These are phyloP conservation scores for Dicranocentrus wangi DNA, from an alignment of 2,888 invertebrate species.

Conservation along the genomic window DNA sequence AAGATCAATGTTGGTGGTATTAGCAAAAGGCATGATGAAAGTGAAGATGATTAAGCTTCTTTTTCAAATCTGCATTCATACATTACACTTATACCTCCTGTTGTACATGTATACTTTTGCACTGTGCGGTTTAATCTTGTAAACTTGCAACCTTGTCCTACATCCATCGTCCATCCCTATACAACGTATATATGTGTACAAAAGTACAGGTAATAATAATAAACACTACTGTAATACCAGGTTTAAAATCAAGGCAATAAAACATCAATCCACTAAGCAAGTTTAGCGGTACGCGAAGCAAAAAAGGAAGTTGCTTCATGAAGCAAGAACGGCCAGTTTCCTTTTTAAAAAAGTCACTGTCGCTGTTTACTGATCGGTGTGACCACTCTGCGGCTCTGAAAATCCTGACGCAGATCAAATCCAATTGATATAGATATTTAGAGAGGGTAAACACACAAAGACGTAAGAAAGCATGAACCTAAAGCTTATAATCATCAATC, in stretches of 20 bases:
- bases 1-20: conserved; percentile 11
- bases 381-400: too few relatives aligned
- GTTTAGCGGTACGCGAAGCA: neutral
- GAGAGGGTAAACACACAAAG: too few relatives aligned
- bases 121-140: conserved; percentile 41
- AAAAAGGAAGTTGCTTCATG: conserved; percentile 42
- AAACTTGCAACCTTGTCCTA: conserved; percentile 54
- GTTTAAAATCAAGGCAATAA: too few relatives aligned
- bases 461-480: too few relatives aligned
- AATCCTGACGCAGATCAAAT: too few relatives aligned
- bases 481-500: too few relatives aligned
- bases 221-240: too few relatives aligned
- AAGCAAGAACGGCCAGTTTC: conserved; percentile 18
- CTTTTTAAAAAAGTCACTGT: too few relatives aligned
- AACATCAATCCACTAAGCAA: too few relatives aligned
- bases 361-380: too few relatives aligned
- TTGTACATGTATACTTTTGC: too few relatives aligned
- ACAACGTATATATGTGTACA: neutral
- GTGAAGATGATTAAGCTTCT: conserved; percentile 56
- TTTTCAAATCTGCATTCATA: conserved; percentile 26
- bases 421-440: too few relatives aligned
- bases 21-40: conserved; percentile 38
- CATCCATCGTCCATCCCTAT: neutral
- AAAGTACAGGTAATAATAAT: neutral
- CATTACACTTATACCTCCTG: neutral